Conservation (phyloP, 1,140 invertebrate species). For the Drosophila tani region DNA sequence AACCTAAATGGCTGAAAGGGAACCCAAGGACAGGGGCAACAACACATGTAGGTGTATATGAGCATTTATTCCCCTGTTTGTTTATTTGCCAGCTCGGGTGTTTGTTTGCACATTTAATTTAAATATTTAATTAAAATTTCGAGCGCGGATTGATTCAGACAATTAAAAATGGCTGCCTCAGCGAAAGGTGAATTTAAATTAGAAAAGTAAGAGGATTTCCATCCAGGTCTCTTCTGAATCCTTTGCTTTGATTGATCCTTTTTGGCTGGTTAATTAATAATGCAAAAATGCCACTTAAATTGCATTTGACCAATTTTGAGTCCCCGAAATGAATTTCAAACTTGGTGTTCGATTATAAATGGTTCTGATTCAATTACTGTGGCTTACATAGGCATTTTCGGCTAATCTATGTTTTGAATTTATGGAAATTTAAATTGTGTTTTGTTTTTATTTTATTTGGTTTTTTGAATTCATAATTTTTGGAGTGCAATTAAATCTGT, state of each 20-base stretch:
- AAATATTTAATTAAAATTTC: conserved; percentile 82
- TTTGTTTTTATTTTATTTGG: conserved; percentile 6
- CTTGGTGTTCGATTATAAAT: conserved; percentile 13
- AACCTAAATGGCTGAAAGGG: conserved; percentile 26
- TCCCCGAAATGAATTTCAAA: conserved; percentile 13
- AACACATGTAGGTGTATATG: not conserved
- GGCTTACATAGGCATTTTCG: conserved; percentile 4
- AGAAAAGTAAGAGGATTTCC: not conserved
- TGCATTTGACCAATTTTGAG: not conserved
- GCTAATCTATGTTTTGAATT: conserved; percentile 19
- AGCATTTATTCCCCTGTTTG: conserved; percentile 33
- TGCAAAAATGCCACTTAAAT: conserved; percentile 5
- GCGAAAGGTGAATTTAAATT: conserved; percentile 9
- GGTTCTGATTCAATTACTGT: conserved; percentile 27
- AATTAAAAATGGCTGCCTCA: conserved; percentile 68
- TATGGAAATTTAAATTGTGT: conserved; percentile 43
- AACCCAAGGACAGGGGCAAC: conserved; percentile 3
- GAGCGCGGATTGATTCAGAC: conserved; percentile 80
- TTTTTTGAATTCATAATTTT: conserved; percentile 37
- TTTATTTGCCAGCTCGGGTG: conserved; percentile 35
- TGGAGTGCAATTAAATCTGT: conserved; percentile 45
- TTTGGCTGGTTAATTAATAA: conserved; percentile 5
- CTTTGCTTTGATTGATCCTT: conserved; percentile 14
- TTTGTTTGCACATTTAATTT: conserved; percentile 72
- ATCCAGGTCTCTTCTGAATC: not conserved